A percentile compares a stretch with the other conserved stretches of the same genome.
phyloP scores from a whole-genome alignment of 2,888 invertebrate species.

The Spilarctia lutea region DNA sequence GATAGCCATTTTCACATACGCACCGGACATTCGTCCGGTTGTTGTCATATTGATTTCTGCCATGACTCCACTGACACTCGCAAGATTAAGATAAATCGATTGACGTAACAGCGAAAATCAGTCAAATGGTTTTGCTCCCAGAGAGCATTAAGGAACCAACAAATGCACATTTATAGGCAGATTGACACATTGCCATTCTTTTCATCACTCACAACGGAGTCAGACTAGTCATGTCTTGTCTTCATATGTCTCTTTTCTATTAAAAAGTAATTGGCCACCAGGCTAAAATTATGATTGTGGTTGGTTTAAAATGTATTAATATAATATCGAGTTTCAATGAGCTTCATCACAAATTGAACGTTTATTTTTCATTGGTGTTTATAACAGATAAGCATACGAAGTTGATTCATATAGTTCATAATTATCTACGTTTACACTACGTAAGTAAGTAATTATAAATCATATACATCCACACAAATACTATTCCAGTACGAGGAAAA shows the following conservation, averaged over 20 bases:
- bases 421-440: constrained; percentile 5
- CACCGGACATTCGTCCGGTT: neutral
- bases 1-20: neutral
- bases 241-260: neutral
- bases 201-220: neutral
- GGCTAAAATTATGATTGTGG: neutral
- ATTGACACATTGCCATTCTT: neutral
- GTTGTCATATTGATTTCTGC: too few relatives aligned
- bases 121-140: neutral
- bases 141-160: neutral
- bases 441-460: constrained; percentile 12
- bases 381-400: constrained; percentile 2
- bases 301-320: neutral
- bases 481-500: constrained; percentile 26
- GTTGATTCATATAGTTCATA: neutral
- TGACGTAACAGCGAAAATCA: neutral
- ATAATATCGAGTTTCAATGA: neutral
- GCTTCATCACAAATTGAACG: neutral
- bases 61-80: too few relatives aligned
- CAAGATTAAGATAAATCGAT: neutral
- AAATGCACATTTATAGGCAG: neutral
- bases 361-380: neutral
- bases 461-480: constrained; percentile 6
- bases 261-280: neutral
- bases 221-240: neutral